These are phyloP conservation scores for Parnassius mnemosyne DNA, from an alignment of 2,888 invertebrate species.

Conservation along the genomic window DNA sequence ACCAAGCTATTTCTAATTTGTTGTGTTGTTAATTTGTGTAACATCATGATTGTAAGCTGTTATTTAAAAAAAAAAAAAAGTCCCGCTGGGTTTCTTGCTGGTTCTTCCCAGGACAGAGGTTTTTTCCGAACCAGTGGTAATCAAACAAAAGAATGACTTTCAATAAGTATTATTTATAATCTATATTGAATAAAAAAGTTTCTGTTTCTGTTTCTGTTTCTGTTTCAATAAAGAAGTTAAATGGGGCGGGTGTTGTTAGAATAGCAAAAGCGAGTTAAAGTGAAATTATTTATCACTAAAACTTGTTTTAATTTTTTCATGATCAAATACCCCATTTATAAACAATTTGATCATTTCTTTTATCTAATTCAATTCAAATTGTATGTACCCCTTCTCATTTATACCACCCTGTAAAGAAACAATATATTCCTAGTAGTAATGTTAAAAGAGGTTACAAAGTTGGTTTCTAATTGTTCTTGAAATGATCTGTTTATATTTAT, in stretches of 20 bases:
- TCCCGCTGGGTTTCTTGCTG: no score
- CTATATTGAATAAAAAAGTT: no score
- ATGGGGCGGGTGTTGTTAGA: slow-evolving; percentile 51
- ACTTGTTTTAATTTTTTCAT: slow-evolving; percentile 29
- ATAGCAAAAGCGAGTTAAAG: slow-evolving; percentile 48
- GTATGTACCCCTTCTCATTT: slow-evolving; percentile 49
- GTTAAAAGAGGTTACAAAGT: not conserved
- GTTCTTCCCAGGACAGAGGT: no score
- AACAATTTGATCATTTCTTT: slow-evolving; percentile 22
- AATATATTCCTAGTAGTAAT: slow-evolving; percentile 35
- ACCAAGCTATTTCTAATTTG: no score
- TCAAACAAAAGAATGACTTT: no score
- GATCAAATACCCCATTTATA: slow-evolving; percentile 24
- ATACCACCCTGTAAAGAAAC: slow-evolving; percentile 69
- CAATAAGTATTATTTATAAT: no score
- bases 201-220: no score
- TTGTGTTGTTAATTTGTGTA: no score
- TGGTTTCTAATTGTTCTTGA: not conserved
- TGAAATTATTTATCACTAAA: slow-evolving; percentile 11
- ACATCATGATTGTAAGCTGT: no score
- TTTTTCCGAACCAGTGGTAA: no score
- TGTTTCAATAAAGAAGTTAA: slow-evolving; percentile 31
- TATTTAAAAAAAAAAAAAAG: no score
- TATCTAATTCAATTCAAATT: slow-evolving; percentile 31
- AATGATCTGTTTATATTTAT: not conserved